These are phyloP conservation scores for Cephalopholis sonnerati DNA, from an alignment of 2,113 vertebrate genomes.

Conservation along the genomic window DNA sequence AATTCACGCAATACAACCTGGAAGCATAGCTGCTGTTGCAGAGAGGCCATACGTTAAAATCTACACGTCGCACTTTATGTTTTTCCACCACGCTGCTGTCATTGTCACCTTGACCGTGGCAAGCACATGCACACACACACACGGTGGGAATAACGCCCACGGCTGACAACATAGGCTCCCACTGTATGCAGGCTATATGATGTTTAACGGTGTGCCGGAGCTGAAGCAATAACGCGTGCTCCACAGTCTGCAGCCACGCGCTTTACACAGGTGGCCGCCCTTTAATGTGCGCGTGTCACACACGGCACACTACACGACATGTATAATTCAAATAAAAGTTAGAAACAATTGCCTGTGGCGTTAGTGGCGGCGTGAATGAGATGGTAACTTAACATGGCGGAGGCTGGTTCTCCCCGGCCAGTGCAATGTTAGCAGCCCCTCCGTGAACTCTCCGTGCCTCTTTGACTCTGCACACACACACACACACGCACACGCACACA, in stretches of 20 bases:
- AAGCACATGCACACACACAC: neutral
- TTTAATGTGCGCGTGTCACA: neutral
- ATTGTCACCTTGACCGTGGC: neutral
- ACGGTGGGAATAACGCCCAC: constrained; percentile 15
- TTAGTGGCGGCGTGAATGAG: constrained; percentile 38
- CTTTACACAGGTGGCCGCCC: constrained; percentile 18
- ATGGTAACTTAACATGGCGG: constrained; percentile 75
- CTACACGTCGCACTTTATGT: neutral
- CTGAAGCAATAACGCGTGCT: neutral
- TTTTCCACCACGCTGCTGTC: neutral
- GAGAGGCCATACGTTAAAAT: neutral
- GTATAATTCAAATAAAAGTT: constrained; percentile 60
- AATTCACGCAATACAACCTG: constrained; percentile 3
- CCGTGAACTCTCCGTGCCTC: constrained; percentile 61
- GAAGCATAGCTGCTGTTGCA: constrained; percentile 1
- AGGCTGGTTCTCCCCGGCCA: constrained; percentile 40
- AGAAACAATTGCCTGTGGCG: constrained; percentile 28
- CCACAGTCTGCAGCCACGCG: neutral
- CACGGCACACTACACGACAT: neutral
- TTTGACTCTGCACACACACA: constrained; percentile 26
- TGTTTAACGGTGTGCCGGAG: neutral
- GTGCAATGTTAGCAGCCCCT: constrained; percentile 29
- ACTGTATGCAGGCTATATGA: neutral
- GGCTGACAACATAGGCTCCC: neutral
- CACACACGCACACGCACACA: too few relatives aligned